Evolutionary conservation across 2,888 invertebrate species (phyloP).

Genomic region (Drosophila niveifrons): DNA sequence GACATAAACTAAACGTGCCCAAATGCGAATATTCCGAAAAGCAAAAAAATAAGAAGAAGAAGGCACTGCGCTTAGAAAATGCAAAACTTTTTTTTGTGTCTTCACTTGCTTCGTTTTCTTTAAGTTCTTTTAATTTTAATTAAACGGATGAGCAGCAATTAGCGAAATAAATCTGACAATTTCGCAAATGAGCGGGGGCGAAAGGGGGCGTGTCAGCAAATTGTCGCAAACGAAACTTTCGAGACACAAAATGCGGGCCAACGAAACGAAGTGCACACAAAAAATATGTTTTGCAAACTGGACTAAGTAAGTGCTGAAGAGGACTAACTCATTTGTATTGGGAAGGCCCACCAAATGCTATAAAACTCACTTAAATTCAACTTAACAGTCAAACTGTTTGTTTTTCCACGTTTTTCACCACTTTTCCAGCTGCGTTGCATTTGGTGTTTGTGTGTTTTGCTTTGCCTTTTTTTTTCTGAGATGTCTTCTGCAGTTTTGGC

Average conservation of each 20-base stretch:
- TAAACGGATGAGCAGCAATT: slow-evolving; percentile 80
- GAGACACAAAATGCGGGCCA: slow-evolving; percentile 42
- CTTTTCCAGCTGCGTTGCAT: slow-evolving; percentile 34
- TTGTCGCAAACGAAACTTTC: slow-evolving; percentile 27
- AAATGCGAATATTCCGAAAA: slow-evolving; percentile 62
- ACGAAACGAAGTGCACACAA: slow-evolving; percentile 21
- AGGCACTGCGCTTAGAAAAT: slow-evolving; percentile 33
- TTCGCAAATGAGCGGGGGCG: slow-evolving; percentile 67
- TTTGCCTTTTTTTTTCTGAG: slow-evolving; percentile 22
- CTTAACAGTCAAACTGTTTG: slow-evolving; percentile 40
- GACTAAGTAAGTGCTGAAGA: slow-evolving; percentile 18
- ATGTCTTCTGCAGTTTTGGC: slow-evolving; percentile 30
- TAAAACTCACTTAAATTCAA: slow-evolving; percentile 53
- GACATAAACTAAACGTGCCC: slow-evolving; percentile 74
- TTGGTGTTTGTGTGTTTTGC: slow-evolving; percentile 30
- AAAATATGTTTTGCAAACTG: slow-evolving; percentile 20
- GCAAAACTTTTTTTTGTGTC: slow-evolving; percentile 39
- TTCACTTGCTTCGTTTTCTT: slow-evolving; percentile 50
- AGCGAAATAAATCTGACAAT: slow-evolving; percentile 80
- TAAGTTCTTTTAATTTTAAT: slow-evolving; percentile 77
- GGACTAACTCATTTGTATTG: slow-evolving; percentile 15
- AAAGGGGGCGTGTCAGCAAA: slow-evolving; percentile 12
- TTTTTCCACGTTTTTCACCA: slow-evolving; percentile 19
- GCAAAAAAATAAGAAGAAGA: slow-evolving; percentile 19
- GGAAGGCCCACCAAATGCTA: slow-evolving; percentile 10